Conservation (phyloP, 2,113 vertebrate species). For the Campylorhamphus procurvoides region DNA sequence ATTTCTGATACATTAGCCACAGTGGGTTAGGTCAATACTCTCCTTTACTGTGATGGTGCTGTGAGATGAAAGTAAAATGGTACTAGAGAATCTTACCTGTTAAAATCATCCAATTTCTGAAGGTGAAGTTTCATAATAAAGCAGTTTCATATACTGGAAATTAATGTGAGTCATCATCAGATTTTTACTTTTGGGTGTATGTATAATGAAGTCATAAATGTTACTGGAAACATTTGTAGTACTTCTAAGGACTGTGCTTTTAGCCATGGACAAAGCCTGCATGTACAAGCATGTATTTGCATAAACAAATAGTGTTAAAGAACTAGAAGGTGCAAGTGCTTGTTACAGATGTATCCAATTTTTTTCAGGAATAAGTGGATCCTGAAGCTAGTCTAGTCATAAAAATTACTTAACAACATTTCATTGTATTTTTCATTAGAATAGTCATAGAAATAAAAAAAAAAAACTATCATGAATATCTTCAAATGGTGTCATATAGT, state of each 20-base stretch:
- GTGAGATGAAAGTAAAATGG: neutral
- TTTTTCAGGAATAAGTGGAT: neutral
- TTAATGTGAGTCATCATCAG: neutral
- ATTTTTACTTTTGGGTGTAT: neutral
- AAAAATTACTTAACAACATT: neutral
- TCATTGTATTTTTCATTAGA: neutral
- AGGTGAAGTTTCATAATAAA: neutral
- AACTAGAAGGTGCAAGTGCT: neutral
- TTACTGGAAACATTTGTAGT: neutral
- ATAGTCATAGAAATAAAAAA: neutral
- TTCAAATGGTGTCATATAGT: neutral
- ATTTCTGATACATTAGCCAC: neutral
- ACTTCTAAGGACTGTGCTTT: neutral
- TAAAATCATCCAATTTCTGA: neutral
- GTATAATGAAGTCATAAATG: neutral
- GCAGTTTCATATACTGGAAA: neutral
- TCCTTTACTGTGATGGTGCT: neutral
- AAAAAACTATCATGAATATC: neutral
- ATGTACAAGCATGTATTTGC: neutral
- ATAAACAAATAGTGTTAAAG: neutral
- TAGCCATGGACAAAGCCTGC: neutral
- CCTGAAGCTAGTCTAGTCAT: neutral
- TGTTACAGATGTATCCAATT: neutral
- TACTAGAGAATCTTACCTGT: neutral
- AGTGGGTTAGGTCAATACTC: neutral